Conservation (phyloP, 2,797 vertebrate genomes). For the Melanotaenia trifasciata region DNA sequence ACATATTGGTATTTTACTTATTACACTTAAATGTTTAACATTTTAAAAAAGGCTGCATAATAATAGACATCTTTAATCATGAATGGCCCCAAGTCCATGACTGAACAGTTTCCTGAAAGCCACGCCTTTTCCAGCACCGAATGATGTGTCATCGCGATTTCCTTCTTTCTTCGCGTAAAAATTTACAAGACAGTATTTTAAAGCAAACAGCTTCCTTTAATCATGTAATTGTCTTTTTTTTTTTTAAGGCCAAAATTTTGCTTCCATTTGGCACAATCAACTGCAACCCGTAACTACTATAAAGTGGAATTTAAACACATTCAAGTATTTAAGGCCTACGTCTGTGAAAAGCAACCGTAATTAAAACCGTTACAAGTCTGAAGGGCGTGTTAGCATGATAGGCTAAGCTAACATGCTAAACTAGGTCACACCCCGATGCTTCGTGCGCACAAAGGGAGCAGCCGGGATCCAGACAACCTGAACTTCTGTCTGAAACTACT, state of each 20-base stretch:
- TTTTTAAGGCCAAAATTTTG: neutral
- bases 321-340: neutral
- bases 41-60: conserved; percentile 30
- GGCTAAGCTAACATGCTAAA: conserved; percentile 80
- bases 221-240: too few relatives aligned
- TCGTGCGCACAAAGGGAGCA: conserved; percentile 78
- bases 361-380: conserved; percentile 13
- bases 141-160: conserved; percentile 20
- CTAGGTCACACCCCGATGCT: conserved; percentile 88
- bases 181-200: neutral
- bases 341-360: neutral
- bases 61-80: conserved; percentile 48
- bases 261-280: neutral
- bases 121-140: conserved; percentile 69
- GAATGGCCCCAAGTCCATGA: conserved; percentile 41
- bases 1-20: neutral
- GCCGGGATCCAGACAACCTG: conserved; percentile 50
- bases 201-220: neutral
- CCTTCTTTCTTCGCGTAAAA: conserved; percentile 1
- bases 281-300: neutral
- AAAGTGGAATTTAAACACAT: neutral
- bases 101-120: conserved; percentile 69
- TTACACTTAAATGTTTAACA: neutral
- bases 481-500: conserved; percentile 9
- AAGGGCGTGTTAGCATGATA: conserved; percentile 63